Conservation (phyloP, 2,888 invertebrate genomes). For the Epirrita christyi region DNA sequence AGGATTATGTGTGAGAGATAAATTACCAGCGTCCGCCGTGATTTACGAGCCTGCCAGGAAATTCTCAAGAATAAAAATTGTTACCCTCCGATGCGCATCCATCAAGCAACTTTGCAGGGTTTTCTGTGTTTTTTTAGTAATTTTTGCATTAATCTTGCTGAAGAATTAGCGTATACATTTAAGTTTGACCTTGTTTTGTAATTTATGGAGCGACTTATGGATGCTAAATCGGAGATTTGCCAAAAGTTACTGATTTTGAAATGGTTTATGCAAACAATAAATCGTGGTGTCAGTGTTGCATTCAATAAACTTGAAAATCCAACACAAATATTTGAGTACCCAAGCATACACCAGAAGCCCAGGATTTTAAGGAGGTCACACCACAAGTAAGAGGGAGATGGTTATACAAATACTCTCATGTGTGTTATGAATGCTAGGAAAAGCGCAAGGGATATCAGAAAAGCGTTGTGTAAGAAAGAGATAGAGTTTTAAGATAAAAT, state of each 20-base stretch:
- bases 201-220: conserved; percentile 15
- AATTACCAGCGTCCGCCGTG: conserved; percentile 32
- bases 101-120: conserved; percentile 34
- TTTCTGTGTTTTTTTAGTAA: conserved; percentile 24
- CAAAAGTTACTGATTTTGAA: not conserved
- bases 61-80: conserved; percentile 33
- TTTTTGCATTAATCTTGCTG: conserved; percentile 31
- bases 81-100: conserved; percentile 28
- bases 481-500: conserved; percentile 31
- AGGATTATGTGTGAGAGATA: conserved; percentile 38
- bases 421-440: conserved; percentile 39
- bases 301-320: conserved; percentile 32
- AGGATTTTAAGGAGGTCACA: conserved; percentile 37
- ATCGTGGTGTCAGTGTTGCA: too few relatives aligned
- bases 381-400: conserved; percentile 34
- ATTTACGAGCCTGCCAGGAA: conserved; percentile 35
- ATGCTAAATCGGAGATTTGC: conserved; percentile 6
- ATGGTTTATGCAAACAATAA: not conserved
- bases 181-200: conserved; percentile 11
- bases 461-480: conserved; percentile 42
- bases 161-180: conserved; percentile 15
- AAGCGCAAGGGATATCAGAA: conserved; percentile 23
- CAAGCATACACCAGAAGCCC: conserved; percentile 37
- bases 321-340: conserved; percentile 44
- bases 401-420: conserved; percentile 30